Conservation (phyloP, 1,140 invertebrate species). For the Parasteatoda tepidariorum region DNA sequence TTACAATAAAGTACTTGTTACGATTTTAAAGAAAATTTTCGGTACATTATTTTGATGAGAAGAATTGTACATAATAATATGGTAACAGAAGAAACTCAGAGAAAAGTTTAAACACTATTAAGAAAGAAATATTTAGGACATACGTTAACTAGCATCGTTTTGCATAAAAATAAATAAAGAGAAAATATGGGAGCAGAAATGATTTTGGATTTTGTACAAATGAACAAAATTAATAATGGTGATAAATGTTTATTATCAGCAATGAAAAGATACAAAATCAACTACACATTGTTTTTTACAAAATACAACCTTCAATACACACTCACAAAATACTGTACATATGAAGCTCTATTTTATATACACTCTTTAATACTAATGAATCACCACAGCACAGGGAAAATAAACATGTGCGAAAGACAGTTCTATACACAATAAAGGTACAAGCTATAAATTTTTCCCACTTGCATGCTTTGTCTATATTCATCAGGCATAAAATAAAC, state of each 20-base stretch:
- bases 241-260: slow-evolving; percentile 45
- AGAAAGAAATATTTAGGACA: too few relatives aligned
- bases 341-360: slow-evolving; percentile 49
- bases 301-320: slow-evolving; percentile 49
- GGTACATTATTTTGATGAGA: too few relatives aligned
- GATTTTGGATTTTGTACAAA: too few relatives aligned
- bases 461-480: slow-evolving; percentile 13
- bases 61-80: too few relatives aligned
- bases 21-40: too few relatives aligned
- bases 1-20: too few relatives aligned
- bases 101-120: too few relatives aligned
- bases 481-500: slow-evolving; percentile 10
- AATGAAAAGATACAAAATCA: slow-evolving; percentile 46
- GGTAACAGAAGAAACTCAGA: too few relatives aligned
- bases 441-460: slow-evolving; percentile 9
- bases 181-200: too few relatives aligned
- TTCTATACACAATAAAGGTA: slow-evolving; percentile 36
- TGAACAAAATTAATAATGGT: too few relatives aligned
- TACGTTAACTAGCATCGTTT: too few relatives aligned
- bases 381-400: slow-evolving; percentile 29
- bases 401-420: slow-evolving; percentile 24
- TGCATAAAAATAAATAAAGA: too few relatives aligned
- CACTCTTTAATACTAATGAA: slow-evolving; percentile 47
- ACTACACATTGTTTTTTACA: slow-evolving; percentile 53
- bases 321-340: slow-evolving; percentile 54